A percentile compares a stretch with the other conserved stretches of the same genome.
Conservation (phyloP, 2,113 vertebrate genomes). For the Myrmecobius fasciatus region DNA sequence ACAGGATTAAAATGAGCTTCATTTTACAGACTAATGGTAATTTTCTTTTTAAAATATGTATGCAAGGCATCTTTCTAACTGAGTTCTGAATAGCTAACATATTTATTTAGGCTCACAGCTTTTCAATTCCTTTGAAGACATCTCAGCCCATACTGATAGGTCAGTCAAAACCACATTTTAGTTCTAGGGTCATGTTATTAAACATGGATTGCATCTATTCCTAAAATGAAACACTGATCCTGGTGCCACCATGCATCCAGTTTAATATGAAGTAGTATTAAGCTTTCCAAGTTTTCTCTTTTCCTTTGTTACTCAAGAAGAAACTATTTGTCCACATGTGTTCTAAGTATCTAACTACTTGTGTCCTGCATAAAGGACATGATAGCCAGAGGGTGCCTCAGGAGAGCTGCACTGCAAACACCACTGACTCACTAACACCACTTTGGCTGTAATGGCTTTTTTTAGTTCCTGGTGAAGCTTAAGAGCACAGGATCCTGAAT, state of each 20-base stretch:
- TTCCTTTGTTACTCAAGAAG: neutral
- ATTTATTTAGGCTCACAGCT: neutral
- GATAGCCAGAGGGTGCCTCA: neutral
- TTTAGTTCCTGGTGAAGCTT: neutral
- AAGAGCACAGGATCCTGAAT: neutral
- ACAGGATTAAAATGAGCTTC: neutral
- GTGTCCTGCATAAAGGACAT: neutral
- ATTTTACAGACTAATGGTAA: neutral
- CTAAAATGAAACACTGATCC: neutral
- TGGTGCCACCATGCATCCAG: neutral
- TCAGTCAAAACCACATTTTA: neutral
- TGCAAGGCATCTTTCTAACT: neutral
- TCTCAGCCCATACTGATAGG: neutral
- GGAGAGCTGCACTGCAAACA: neutral
- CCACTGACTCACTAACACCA: neutral
- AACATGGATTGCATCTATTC: neutral
- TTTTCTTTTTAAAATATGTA: neutral
- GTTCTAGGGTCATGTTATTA: neutral
- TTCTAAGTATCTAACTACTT: neutral
- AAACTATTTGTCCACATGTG: neutral
- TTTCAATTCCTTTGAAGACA: neutral
- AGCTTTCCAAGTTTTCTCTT: neutral
- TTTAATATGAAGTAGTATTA: neutral
- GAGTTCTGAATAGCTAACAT: neutral
- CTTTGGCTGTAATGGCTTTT: neutral